phyloP scores from a whole-genome alignment of 2,797 vertebrate species.

The Dermochelys coriacea region DNA sequence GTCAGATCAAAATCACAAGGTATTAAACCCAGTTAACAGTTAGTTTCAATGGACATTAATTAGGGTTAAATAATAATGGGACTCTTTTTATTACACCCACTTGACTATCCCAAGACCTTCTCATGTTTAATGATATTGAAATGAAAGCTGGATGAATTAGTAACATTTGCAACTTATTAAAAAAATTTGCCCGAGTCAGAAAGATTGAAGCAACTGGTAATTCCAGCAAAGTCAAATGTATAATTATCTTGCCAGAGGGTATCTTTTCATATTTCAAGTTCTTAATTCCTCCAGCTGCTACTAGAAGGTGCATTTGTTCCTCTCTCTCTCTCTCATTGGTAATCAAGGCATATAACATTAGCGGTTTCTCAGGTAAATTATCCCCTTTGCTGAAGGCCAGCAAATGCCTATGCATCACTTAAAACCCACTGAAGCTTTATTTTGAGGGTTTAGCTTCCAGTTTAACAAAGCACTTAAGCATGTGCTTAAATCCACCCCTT shows the following conservation, averaged over 20 bases:
- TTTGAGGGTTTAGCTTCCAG: rapidly evolving
- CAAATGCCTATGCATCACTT: neutral
- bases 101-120: conserved; percentile 58
- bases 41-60: conserved; percentile 66
- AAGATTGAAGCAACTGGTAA: conserved; percentile 15
- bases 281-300: neutral
- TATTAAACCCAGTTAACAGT: conserved; percentile 61
- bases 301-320: neutral
- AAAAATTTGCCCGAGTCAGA: conserved; percentile 13
- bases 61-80: conserved; percentile 61
- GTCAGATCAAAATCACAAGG: conserved; percentile 43
- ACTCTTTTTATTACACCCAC: conserved; percentile 58
- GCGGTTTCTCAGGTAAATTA: neutral
- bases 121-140: conserved; percentile 58
- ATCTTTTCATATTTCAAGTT: neutral
- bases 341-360: neutral
- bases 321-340: neutral
- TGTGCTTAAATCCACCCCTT: neutral
- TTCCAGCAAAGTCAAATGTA: neutral
- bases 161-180: conserved; percentile 36
- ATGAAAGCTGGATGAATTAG: conserved; percentile 53
- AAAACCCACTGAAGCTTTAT: rapidly evolving
- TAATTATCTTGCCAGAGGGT: neutral
- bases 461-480: rapidly evolving
- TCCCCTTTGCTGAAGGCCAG: rapidly evolving